Evolutionary conservation across 2,797 vertebrate genomes (phyloP).

Genomic region (Labroides dimidiatus): DNA sequence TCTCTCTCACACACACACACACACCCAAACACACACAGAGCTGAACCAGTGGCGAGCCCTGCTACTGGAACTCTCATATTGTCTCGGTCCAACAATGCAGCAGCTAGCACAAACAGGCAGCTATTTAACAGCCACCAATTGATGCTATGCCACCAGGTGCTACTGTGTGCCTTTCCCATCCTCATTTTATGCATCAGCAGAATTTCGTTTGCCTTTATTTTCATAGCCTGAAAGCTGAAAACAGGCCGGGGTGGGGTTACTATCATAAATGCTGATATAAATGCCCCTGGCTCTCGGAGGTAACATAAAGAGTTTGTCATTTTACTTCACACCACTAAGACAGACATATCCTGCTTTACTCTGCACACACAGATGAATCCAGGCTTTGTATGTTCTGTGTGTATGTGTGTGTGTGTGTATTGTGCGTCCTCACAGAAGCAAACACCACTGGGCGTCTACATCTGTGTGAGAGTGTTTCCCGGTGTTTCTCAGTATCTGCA

Average conservation of each 20-base stretch:
- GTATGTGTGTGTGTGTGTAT: slow-evolving; percentile 38
- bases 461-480: slow-evolving; percentile 58
- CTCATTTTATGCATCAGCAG: slow-evolving; percentile 82
- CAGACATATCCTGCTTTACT: slow-evolving; percentile 10
- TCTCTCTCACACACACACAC: slow-evolving; percentile 1
- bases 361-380: slow-evolving; percentile 9
- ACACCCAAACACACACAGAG: slow-evolving; percentile 37
- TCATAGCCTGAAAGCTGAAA: slow-evolving; percentile 69
- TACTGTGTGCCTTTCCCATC: slow-evolving; percentile 80
- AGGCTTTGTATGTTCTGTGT: slow-evolving; percentile 11
- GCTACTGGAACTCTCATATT: slow-evolving; percentile 83
- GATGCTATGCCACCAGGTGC: slow-evolving; percentile 80
- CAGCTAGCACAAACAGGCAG: slow-evolving; percentile 81
- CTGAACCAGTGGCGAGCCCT: slow-evolving; percentile 53
- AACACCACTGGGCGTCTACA: slow-evolving; percentile 45
- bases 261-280: slow-evolving; percentile 64
- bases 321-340: slow-evolving; percentile 45
- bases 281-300: slow-evolving; percentile 27
- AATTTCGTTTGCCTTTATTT: slow-evolving; percentile 76
- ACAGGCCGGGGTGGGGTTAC: slow-evolving; percentile 13
- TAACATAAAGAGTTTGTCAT: slow-evolving; percentile 49
- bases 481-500: slow-evolving; percentile 58
- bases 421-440: slow-evolving; percentile 40
- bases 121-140: slow-evolving; percentile 81
- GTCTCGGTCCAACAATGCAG: slow-evolving; percentile 82